Conservation (phyloP, 2,113 vertebrate genomes). For the Fregetta grallaria region DNA sequence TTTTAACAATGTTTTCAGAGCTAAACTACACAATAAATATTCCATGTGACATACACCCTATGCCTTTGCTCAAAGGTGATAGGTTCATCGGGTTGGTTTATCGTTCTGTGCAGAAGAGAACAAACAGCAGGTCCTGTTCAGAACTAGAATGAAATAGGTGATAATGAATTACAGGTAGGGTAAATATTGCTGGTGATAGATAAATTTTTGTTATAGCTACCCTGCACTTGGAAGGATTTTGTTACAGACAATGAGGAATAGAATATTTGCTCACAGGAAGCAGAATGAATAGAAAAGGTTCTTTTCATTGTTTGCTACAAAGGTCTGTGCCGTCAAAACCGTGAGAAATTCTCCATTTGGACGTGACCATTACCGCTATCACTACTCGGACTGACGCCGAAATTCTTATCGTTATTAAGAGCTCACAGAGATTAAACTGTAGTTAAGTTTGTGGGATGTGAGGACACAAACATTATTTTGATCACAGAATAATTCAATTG, state of each 20-base stretch:
- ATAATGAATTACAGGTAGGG: slow-evolving; percentile 49
- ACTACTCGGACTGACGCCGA: not conserved
- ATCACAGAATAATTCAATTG: not conserved
- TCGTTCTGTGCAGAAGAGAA: slow-evolving; percentile 12
- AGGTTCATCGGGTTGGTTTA: not conserved
- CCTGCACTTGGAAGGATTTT: slow-evolving; percentile 41
- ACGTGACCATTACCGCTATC: not conserved
- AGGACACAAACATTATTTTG: not conserved
- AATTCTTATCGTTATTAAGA: not conserved
- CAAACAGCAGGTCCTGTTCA: slow-evolving; percentile 54
- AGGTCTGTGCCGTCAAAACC: not conserved
- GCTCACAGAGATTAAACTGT: slow-evolving; percentile 10
- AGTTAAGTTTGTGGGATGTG: not conserved
- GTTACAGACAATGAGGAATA: not conserved
- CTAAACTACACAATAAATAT: not conserved
- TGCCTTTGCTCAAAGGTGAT: slow-evolving; percentile 5
- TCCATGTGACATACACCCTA: not conserved
- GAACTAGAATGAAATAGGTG: slow-evolving; percentile 24
- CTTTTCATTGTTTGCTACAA: slow-evolving; percentile 39
- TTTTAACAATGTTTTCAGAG: slow-evolving; percentile 9
- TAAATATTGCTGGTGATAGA: slow-evolving; percentile 67
- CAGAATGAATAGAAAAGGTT: slow-evolving; percentile 47
- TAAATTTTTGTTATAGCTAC: slow-evolving; percentile 24
- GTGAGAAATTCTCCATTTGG: slow-evolving; percentile 72
- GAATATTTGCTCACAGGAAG: slow-evolving; percentile 69